phyloP scores from a whole-genome alignment of 1,140 invertebrate genomes.

The Eueides isabella region DNA sequence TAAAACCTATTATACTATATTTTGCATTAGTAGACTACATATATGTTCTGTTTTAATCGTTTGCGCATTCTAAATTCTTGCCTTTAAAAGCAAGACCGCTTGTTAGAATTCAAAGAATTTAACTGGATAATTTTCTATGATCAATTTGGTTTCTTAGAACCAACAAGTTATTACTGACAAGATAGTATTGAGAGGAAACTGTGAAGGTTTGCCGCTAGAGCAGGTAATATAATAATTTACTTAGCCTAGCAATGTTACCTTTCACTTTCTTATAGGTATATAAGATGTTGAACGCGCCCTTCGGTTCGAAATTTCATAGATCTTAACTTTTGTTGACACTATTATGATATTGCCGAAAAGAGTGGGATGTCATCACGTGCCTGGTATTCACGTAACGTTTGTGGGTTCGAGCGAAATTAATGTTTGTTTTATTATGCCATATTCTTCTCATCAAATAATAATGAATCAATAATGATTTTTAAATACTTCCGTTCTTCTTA shows the following conservation, averaged over 20 bases:
- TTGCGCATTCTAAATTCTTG: slow-evolving; percentile 9
- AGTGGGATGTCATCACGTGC: slow-evolving; percentile 42
- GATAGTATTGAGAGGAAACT: slow-evolving; percentile 40
- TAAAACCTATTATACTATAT: background rate
- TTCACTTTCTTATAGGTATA: slow-evolving; percentile 51
- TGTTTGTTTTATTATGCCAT: slow-evolving; percentile 40
- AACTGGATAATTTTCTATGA: slow-evolving; percentile 30
- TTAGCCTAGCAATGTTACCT: slow-evolving; percentile 41
- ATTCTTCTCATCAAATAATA: slow-evolving; percentile 28
- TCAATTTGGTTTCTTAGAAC: slow-evolving; percentile 36
- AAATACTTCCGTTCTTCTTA: slow-evolving; percentile 20
- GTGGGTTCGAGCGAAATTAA: slow-evolving; percentile 38
- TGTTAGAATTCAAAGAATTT: slow-evolving; percentile 27
- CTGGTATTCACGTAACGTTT: slow-evolving; percentile 43
- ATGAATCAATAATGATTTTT: slow-evolving; percentile 35
- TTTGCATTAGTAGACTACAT: background rate
- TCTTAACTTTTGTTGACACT: slow-evolving; percentile 47
- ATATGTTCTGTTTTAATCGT: background rate
- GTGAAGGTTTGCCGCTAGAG: slow-evolving; percentile 44
- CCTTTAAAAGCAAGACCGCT: slow-evolving; percentile 20
- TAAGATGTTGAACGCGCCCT: slow-evolving; percentile 46
- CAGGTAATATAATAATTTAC: slow-evolving; percentile 46
- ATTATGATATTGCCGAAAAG: slow-evolving; percentile 40
- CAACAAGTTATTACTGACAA: slow-evolving; percentile 27
- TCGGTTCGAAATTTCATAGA: slow-evolving; percentile 26